phyloP scores from a whole-genome alignment of 2,888 invertebrate genomes.

The Leptopterna dolabrata region DNA sequence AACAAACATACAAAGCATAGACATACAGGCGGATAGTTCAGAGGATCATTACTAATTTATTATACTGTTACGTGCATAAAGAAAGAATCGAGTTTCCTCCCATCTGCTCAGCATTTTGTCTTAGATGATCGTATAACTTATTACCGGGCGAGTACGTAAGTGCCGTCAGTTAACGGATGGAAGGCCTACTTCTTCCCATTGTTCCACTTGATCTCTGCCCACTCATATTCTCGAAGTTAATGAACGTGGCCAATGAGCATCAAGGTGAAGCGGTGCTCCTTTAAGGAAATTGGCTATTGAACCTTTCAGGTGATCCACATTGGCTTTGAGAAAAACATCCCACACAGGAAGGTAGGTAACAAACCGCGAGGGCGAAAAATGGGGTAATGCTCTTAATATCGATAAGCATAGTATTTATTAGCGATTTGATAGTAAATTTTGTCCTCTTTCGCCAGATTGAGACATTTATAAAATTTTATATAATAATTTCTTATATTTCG shows the following conservation, averaged over 20 bases:
- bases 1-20: no score
- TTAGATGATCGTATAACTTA: neutral
- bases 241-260: conserved; percentile 18
- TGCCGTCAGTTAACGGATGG: neutral
- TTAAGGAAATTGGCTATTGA: neutral
- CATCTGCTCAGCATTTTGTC: neutral
- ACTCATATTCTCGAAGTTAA: conserved; percentile 4
- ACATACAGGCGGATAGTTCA: no score
- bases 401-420: no score
- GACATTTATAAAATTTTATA: no score
- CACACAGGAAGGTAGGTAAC: no score
- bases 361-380: no score
- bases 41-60: no score
- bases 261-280: conserved; percentile 32
- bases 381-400: no score
- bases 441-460: no score
- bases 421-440: no score
- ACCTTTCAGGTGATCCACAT: neutral
- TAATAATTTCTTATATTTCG: no score
- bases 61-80: no score
- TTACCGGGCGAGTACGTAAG: neutral
- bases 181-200: conserved; percentile 1
- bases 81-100: neutral
- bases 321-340: neutral
- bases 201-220: conserved; percentile 34